Conservation (phyloP, 2,888 invertebrate genomes). For the Synergus japonicus region DNA sequence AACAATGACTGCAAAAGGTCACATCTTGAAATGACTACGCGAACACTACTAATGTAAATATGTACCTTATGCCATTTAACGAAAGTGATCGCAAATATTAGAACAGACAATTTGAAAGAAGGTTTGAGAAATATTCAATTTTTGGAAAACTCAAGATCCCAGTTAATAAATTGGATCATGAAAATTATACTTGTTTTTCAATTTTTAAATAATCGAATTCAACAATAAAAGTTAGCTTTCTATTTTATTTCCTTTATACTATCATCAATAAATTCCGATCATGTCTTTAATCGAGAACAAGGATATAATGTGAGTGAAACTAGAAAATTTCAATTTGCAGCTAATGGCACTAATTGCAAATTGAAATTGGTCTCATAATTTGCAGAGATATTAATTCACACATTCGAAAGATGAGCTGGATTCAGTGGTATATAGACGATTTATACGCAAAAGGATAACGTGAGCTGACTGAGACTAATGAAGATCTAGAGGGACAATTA, state of each 20-base stretch:
- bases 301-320: conserved; percentile 19
- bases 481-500: conserved; percentile 16
- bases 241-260: not conserved
- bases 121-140: no score
- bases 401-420: conserved; percentile 17
- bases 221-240: not conserved
- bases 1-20: conserved; percentile 39
- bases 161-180: not conserved
- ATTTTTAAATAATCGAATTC: not conserved
- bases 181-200: not conserved
- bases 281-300: not conserved
- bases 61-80: not conserved
- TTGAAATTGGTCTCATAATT: conserved; percentile 32
- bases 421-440: not conserved
- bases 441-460: not conserved
- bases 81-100: not conserved
- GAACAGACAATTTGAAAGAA: not conserved
- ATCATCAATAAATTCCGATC: not conserved
- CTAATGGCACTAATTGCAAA: conserved; percentile 38
- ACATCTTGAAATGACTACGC: not conserved
- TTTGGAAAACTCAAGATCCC: no score
- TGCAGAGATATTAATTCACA: not conserved
- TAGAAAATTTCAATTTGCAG: conserved; percentile 24
- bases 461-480: not conserved
- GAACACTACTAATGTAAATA: conserved; percentile 34